Percentiles rank a stretch among this genome's conserved stretches.
Evolutionary conservation across 1,140 invertebrate genomes (phyloP).

Genomic region (Amyelois transitella): DNA sequence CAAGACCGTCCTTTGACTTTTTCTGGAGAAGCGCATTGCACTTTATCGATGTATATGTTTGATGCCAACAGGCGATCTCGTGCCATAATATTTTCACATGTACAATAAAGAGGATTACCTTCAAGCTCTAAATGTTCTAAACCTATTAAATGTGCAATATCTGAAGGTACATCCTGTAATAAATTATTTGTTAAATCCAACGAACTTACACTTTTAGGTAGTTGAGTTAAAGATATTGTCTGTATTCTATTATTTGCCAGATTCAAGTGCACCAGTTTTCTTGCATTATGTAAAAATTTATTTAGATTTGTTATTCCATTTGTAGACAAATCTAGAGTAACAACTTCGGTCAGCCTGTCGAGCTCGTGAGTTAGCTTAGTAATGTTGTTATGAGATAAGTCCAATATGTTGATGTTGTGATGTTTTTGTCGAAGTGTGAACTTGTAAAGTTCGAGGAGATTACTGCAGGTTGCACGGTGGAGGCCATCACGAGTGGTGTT

Average conservation of each 20-base stretch:
- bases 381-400: slow-evolving; percentile 76
- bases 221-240: slow-evolving; percentile 61
- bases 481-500: slow-evolving; percentile 60
- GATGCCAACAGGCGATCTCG: slow-evolving; percentile 71
- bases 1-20: slow-evolving; percentile 71
- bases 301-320: slow-evolving; percentile 74
- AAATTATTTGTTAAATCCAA: slow-evolving; percentile 78
- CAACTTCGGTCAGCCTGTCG: slow-evolving; percentile 74
- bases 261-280: slow-evolving; percentile 76
- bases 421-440: slow-evolving; percentile 66
- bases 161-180: slow-evolving; percentile 74
- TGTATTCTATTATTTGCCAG: slow-evolving; percentile 75
- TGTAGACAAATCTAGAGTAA: slow-evolving; percentile 75
- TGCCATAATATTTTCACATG: slow-evolving; percentile 75
- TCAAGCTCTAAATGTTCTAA: slow-evolving; percentile 75
- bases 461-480: slow-evolving; percentile 61
- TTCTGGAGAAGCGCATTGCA: slow-evolving; percentile 72
- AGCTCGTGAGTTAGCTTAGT: slow-evolving; percentile 72
- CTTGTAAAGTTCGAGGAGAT: slow-evolving; percentile 58
- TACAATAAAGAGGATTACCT: slow-evolving; percentile 77
- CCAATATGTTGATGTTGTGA: slow-evolving; percentile 73
- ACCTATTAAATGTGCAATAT: slow-evolving; percentile 69
- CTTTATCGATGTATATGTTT: slow-evolving; percentile 73
- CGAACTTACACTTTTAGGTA: slow-evolving; percentile 77
- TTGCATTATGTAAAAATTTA: slow-evolving; percentile 73